phyloP scores from a whole-genome alignment of 2,797 vertebrate species.

The Naso thynnoides region DNA sequence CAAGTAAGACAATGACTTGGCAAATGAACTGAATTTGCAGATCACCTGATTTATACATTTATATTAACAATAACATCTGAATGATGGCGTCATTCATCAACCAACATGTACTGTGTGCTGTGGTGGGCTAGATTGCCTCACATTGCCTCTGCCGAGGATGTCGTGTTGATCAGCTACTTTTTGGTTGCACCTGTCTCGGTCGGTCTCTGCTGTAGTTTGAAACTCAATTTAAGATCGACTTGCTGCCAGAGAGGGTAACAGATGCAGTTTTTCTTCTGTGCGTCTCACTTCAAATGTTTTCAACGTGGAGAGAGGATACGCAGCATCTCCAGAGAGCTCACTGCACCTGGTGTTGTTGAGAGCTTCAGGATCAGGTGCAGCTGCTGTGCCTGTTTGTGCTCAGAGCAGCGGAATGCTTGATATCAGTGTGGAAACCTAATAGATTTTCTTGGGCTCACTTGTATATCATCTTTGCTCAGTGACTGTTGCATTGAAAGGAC shows the following conservation, averaged over 20 bases:
- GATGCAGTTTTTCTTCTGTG: constrained; percentile 23
- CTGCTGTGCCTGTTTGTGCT: constrained; percentile 12
- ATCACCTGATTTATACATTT: background rate
- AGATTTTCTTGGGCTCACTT: background rate
- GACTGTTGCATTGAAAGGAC: constrained; percentile 7
- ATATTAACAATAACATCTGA: background rate
- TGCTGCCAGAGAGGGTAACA: background rate
- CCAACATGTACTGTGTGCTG: too few relatives aligned
- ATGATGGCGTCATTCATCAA: background rate
- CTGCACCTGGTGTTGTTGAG: constrained; percentile 26
- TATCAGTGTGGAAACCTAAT: constrained; percentile 1
- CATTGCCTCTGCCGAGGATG: background rate
- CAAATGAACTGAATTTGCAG: background rate
- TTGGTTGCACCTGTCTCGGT: background rate
- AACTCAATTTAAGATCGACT: background rate
- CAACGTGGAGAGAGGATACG: background rate
- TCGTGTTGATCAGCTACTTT: constrained; percentile 1
- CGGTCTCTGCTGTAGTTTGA: constrained; percentile 3
- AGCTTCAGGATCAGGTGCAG: constrained; percentile 12
- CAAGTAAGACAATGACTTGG: constrained; percentile 81
- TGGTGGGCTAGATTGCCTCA: background rate
- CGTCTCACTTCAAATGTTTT: constrained; percentile 31
- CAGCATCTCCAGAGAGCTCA: constrained; percentile 7
- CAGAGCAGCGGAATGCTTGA: constrained; percentile 12
- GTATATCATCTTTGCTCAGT: background rate